phyloP scores from a whole-genome alignment of 2,113 vertebrate genomes.

The Hemiscyllium ocellatum region DNA sequence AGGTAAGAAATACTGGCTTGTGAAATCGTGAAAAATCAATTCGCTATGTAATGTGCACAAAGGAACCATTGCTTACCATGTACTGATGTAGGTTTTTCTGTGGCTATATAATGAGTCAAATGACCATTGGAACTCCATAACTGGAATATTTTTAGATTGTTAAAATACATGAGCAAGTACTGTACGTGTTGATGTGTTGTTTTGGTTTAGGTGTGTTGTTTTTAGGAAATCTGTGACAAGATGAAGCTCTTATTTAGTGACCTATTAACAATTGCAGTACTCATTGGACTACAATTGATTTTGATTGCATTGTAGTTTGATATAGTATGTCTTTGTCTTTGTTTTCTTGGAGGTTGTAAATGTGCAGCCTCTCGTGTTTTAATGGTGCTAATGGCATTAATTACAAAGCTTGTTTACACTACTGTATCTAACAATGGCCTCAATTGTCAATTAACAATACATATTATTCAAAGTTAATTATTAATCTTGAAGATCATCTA shows the following conservation, averaged over 20 bases:
- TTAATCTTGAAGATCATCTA: no score
- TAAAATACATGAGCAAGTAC: not conserved
- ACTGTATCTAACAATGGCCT: not conserved
- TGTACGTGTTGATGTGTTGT: not conserved
- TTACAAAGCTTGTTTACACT: not conserved
- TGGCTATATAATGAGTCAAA: not conserved
- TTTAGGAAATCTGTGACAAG: not conserved
- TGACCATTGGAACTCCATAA: not conserved
- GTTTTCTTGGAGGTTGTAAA: not conserved
- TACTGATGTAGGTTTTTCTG: not conserved
- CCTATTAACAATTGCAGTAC: not conserved
- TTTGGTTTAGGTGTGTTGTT: not conserved
- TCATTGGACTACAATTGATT: not conserved
- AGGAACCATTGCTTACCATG: not conserved
- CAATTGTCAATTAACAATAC: not conserved
- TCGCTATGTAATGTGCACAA: not conserved
- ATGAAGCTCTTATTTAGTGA: not conserved
- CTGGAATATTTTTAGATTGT: not conserved
- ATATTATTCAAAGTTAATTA: not conserved
- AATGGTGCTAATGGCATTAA: not conserved
- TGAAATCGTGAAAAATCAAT: not conserved
- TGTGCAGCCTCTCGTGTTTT: not conserved
- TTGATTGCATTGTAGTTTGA: not conserved
- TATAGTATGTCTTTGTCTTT: not conserved
- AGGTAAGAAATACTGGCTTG: constrained; percentile 50